phyloP scores from a whole-genome alignment of 2,113 vertebrate genomes.

The Oncorhynchus nerka region DNA sequence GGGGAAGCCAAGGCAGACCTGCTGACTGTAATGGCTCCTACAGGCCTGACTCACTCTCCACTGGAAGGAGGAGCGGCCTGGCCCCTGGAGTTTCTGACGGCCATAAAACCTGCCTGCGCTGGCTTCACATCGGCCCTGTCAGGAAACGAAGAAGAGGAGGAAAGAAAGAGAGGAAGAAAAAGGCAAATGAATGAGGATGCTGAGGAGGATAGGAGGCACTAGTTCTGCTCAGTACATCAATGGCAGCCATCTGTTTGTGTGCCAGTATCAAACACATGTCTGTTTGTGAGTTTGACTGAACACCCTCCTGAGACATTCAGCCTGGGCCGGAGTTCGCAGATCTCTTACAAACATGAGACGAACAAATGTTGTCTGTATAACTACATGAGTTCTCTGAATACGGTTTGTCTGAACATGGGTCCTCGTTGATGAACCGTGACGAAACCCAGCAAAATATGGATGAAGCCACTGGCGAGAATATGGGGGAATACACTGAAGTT shows the following conservation, averaged over 20 bases:
- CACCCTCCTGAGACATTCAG: neutral
- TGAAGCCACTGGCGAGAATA: neutral
- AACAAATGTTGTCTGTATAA: no score
- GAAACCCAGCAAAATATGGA: neutral
- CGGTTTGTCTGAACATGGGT: no score
- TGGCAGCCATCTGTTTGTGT: neutral
- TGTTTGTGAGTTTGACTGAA: neutral
- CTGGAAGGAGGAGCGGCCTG: slow-evolving; percentile 12
- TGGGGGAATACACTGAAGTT: neutral
- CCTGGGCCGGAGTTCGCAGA: neutral
- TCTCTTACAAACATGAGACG: no score
- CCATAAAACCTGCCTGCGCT: slow-evolving; percentile 36
- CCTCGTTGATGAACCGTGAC: neutral
- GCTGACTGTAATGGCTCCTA: slow-evolving; percentile 39
- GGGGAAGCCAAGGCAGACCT: neutral
- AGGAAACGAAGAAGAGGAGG: slow-evolving; percentile 1
- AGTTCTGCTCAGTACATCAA: neutral
- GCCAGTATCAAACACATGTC: neutral
- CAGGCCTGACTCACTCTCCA: slow-evolving; percentile 41
- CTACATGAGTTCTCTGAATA: no score
- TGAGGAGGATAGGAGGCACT: neutral
- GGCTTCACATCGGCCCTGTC: slow-evolving; percentile 34
- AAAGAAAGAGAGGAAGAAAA: neutral
- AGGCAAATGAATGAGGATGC: neutral
- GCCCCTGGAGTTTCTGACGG: slow-evolving; percentile 19